phyloP scores from a whole-genome alignment of 1,140 invertebrate genomes.

The Macrosteles quadrilineatus region DNA sequence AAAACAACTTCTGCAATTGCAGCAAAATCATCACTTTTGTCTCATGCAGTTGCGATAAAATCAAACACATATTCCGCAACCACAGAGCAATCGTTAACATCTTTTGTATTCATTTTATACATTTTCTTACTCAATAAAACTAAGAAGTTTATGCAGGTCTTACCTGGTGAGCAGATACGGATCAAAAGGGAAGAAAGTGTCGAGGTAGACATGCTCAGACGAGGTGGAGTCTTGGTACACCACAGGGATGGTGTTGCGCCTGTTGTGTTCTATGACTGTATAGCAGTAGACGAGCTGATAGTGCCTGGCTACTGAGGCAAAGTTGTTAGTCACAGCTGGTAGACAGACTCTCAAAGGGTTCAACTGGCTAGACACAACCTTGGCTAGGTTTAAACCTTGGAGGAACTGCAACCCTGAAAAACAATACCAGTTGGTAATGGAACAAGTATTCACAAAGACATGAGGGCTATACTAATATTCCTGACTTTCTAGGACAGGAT shows the following conservation, averaged over 20 bases:
- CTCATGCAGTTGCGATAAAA: too few relatives aligned
- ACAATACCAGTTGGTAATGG: slow-evolving; percentile 37
- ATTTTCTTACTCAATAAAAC: too few relatives aligned
- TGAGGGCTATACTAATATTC: too few relatives aligned
- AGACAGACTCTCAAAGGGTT: slow-evolving; percentile 85
- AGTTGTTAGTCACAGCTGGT: slow-evolving; percentile 74
- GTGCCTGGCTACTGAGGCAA: slow-evolving; percentile 79
- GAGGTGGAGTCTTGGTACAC: slow-evolving; percentile 54
- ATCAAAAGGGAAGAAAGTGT: slow-evolving; percentile 82
- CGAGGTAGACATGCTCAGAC: slow-evolving; percentile 54
- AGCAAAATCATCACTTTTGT: too few relatives aligned
- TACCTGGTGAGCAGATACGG: slow-evolving; percentile 69
- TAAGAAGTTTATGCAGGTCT: too few relatives aligned
- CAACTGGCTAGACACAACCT: slow-evolving; percentile 77
- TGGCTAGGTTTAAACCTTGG: slow-evolving; percentile 76
- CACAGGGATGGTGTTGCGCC: slow-evolving; percentile 52
- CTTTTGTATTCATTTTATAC: too few relatives aligned
- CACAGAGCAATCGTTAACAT: too few relatives aligned
- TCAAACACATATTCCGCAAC: too few relatives aligned
- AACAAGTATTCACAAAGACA: slow-evolving; percentile 25
- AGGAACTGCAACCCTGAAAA: slow-evolving; percentile 75
- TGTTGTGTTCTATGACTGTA: slow-evolving; percentile 84
- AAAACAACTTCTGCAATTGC: too few relatives aligned
- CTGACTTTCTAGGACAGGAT: too few relatives aligned
- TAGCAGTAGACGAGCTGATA: slow-evolving; percentile 93